These are phyloP conservation scores for Andricus grossulariae DNA, from an alignment of 1,140 invertebrate species.

Conservation along the genomic window DNA sequence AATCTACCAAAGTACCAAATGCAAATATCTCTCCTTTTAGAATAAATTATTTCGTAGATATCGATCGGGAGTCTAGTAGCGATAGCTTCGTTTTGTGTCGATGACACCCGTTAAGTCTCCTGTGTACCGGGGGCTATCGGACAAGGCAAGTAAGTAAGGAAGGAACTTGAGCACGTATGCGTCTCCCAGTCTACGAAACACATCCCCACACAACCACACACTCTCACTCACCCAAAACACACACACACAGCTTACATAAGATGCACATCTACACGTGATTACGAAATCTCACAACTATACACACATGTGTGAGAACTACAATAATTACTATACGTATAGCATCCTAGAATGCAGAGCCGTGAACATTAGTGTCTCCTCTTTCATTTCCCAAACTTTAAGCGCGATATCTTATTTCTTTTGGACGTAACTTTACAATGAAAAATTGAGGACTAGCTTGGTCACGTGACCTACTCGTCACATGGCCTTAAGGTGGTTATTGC, in stretches of 20 bases:
- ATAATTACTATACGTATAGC: slow-evolving; percentile 72
- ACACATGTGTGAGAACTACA: slow-evolving; percentile 66
- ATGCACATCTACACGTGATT: slow-evolving; percentile 54
- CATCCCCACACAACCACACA: neutral
- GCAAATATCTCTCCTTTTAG: neutral
- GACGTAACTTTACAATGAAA: too few species aligned
- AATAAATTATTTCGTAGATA: slow-evolving; percentile 17
- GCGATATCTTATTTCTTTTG: too few species aligned
- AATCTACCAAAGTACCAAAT: slow-evolving; percentile 19
- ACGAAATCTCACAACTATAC: slow-evolving; percentile 64
- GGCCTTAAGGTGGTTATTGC: too few species aligned
- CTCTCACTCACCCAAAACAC: slow-evolving; percentile 7
- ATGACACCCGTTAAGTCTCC: slow-evolving; percentile 73
- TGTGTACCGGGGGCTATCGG: slow-evolving; percentile 61
- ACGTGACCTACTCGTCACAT: too few species aligned
- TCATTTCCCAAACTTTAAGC: too few species aligned
- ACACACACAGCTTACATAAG: slow-evolving; percentile 31
- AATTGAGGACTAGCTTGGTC: too few species aligned
- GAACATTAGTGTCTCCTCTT: too few species aligned
- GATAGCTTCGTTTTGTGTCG: slow-evolving; percentile 50
- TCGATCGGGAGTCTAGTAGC: slow-evolving; percentile 33
- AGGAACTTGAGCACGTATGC: slow-evolving; percentile 59
- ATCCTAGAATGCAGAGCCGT: slow-evolving; percentile 35
- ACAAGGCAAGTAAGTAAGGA: slow-evolving; percentile 58
- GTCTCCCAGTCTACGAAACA: slow-evolving; percentile 38